Base-by-base conservation (phyloP, 2,888 invertebrate genomes). In the Drosophila dives region DNA sequence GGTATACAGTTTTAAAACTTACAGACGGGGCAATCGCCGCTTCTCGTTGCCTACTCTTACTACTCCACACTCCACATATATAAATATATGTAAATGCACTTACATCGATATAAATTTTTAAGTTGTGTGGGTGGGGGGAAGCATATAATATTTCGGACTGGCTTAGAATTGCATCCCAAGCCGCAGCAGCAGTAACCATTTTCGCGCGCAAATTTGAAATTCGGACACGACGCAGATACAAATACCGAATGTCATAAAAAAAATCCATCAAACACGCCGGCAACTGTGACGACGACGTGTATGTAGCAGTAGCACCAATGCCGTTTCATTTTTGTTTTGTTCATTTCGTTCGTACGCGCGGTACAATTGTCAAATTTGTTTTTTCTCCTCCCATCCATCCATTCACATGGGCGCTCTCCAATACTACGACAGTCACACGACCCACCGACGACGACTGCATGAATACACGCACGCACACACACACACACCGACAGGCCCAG, bases 271-370 rank as follows among this genome's bases (percentile, higher is more conserved):
- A 81, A 81, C 77, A 80, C 85, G 78, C 85, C 80, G 89, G 87
- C 85, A 81, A 77, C 79, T 64, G 66, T 71, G 64, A 53, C 80
- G 50, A 59, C 64, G 65, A 71, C 69, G 54, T 63, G 42, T 65
- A 65, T 78, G 33, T n/a, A 54, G 60, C 50, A 71, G 67, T 63
- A 69, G 61, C 51, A 59, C 70, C 72, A 76, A 80, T 86, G 90
- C 79, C 79, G 87, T 82, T 75, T 86, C 78, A 76, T 64, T 86
- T 90, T 90, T 90, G 90, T 90, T 90, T 91, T 90, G 91, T 88
- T 90, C 85, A 81, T 82, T 78, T 83, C 86, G 70, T 91, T 90
- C 91, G 91, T 91, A 86, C 86, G 86, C 85, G 85, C 90, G 86
- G 88, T 86, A 87, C 88, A 87, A 86, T 89, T 86, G 85, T 87